phyloP scores from a whole-genome alignment of 2,113 vertebrate genomes.

The Bungarus multicinctus region DNA sequence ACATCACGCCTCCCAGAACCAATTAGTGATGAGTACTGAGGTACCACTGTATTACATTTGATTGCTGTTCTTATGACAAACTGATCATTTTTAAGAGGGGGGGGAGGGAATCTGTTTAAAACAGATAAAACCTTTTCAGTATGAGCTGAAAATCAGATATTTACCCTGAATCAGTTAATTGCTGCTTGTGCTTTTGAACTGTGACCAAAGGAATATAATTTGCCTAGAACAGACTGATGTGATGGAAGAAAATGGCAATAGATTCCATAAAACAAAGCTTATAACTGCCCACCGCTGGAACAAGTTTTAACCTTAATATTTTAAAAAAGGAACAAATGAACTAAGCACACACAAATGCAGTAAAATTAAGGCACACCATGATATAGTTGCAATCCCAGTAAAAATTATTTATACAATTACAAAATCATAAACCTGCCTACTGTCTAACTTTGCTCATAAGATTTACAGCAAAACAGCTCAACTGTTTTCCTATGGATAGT shows the following conservation, averaged over 20 bases:
- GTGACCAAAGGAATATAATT: not conserved
- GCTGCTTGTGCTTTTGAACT: not conserved
- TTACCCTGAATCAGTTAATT: not conserved
- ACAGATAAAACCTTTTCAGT: not conserved
- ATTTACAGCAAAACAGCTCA: not conserved
- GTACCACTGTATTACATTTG: not conserved
- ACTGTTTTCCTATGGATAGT: not conserved
- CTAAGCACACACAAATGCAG: not conserved
- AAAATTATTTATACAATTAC: not conserved
- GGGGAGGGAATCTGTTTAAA: not conserved
- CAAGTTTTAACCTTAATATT: not conserved
- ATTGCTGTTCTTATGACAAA: not conserved
- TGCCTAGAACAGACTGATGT: not conserved
- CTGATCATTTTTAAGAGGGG: not conserved
- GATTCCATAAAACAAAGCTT: not conserved
- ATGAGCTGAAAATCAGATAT: not conserved
- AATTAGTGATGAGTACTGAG: not conserved
- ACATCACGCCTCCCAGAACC: not conserved
- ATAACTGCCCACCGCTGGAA: not conserved
- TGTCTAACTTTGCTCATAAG: not conserved
- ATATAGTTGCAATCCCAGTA: not conserved
- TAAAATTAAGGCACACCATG: not conserved
- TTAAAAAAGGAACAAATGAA: not conserved
- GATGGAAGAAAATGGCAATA: not conserved
- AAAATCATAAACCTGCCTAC: not conserved